These are phyloP conservation scores for Anagrus nilaparvatae DNA, from an alignment of 1,140 invertebrate genomes.

Conservation along the genomic window DNA sequence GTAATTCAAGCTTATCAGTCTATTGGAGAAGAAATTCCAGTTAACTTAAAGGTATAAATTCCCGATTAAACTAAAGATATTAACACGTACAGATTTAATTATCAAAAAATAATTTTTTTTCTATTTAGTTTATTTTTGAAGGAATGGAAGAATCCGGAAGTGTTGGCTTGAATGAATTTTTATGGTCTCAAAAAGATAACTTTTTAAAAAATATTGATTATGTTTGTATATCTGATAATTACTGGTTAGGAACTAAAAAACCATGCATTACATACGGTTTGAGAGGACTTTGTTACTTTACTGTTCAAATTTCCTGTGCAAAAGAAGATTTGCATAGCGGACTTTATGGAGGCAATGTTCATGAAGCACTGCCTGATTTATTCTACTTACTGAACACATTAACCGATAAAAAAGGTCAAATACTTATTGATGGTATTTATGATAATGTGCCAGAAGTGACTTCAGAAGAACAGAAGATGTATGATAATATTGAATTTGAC, in stretches of 20 bases:
- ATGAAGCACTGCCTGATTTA: conserved; percentile 84
- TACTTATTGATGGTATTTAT: conserved; percentile 69
- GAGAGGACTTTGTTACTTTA: conserved; percentile 88
- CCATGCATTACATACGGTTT: conserved; percentile 97
- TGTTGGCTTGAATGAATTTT: conserved; percentile 83
- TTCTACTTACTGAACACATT: conserved; percentile 75
- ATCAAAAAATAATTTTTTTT: no score
- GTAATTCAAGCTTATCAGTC: conserved; percentile 82
- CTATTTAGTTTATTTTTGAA: conserved; percentile 93
- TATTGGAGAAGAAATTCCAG: conserved; percentile 62
- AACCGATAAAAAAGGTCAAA: conserved; percentile 74
- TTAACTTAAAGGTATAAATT: conserved; percentile 74
- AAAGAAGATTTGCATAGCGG: conserved; percentile 92
- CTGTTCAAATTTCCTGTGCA: conserved; percentile 80
- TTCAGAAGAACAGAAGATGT: conserved; percentile 65
- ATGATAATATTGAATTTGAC: conserved; percentile 86
- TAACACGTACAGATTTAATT: neutral
- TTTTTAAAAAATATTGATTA: conserved; percentile 84
- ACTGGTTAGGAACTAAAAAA: conserved; percentile 93
- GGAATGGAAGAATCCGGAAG: conserved; percentile 98
- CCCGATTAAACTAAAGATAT: no score
- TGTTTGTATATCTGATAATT: conserved; percentile 98
- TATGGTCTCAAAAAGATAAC: conserved; percentile 61
- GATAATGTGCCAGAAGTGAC: conserved; percentile 67
- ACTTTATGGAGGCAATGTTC: conserved; percentile 82